Percentiles rank a stretch among this genome's conserved stretches.
Evolutionary conservation across 2,888 invertebrate genomes (phyloP).

Genomic region (Platerodrilus igneus): DNA sequence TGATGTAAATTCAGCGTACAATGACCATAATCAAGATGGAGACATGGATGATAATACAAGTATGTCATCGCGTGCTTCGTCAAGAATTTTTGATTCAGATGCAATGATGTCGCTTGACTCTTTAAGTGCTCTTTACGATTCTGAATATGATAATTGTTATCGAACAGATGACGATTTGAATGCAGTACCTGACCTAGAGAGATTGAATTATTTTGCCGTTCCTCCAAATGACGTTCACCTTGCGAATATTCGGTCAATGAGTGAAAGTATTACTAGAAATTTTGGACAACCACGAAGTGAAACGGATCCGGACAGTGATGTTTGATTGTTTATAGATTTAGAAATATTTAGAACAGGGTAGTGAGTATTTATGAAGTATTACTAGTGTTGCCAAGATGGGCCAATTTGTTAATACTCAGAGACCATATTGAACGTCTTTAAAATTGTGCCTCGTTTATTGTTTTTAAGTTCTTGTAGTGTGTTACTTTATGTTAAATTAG

Average conservation of each 20-base stretch:
- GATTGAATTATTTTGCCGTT: slow-evolving; percentile 48
- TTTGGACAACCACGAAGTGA: slow-evolving; percentile 67
- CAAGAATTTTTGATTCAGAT: slow-evolving; percentile 73
- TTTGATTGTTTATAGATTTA: slow-evolving; percentile 39
- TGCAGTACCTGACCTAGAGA: slow-evolving; percentile 46
- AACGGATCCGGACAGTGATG: slow-evolving; percentile 65
- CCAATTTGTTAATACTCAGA: not conserved
- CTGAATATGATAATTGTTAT: slow-evolving; percentile 64
- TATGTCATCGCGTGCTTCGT: slow-evolving; percentile 79
- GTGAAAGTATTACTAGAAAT: slow-evolving; percentile 70
- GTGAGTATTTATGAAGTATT: slow-evolving; percentile 9
- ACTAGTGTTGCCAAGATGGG: not conserved
- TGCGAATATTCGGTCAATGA: slow-evolving; percentile 70
- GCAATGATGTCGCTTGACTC: slow-evolving; percentile 74
- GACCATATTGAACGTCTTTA: not conserved
- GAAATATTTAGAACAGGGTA: slow-evolving; percentile 14
- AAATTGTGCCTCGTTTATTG: slow-evolving; percentile 19
- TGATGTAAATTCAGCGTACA: slow-evolving; percentile 80
- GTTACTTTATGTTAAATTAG: slow-evolving; percentile 10
- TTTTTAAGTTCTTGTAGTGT: slow-evolving; percentile 12
- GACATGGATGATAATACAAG: slow-evolving; percentile 67
- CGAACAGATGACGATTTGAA: slow-evolving; percentile 51
- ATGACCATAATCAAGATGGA: slow-evolving; percentile 53
- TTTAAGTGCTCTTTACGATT: slow-evolving; percentile 77
- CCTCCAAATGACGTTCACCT: slow-evolving; percentile 58